Evolutionary conservation across 2,797 vertebrate species (phyloP), one percentile per base, ranked within the genome.

Genomic region (Gallinago nigripennis): DNA sequence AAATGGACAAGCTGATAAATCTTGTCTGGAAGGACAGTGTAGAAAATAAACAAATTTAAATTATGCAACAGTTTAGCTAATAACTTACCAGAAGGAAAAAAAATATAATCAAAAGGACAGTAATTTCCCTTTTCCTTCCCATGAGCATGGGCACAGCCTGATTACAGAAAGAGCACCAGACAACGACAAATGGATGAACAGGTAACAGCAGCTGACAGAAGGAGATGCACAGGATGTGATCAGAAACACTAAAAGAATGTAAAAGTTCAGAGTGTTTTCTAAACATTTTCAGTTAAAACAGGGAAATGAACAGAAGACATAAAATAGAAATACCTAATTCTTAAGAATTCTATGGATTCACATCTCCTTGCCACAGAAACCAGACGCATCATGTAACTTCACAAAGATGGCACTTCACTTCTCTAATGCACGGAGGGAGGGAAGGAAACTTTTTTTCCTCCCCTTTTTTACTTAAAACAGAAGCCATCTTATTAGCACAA

Each of bases 11-110:
- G 13, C 48, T 35, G n/a, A 89, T 64, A 71, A 77, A 87, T 63
- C 56, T 82, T 54, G 23, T 41, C 72, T 68, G 83, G 77, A 78
- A 50, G 54, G 20, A 61, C 51, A 53, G 16, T 9, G 18, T 41
- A 18, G 20, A 88, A 80, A 92, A 82, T 43, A 82, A 82, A 53
- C 46, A 50, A 69, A 69, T 50, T 30, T 77, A 23, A 75, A 91
- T 58, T 46, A 73, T 15, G 30, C 12, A 77, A 18, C 7, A 68
- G 10, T 17, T 85, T 60, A 64, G 50, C 63, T 45, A 81, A 25
- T 43, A 77, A 51, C 41, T 77, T 51, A 69, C 4, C 4, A 43
- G 27, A 50, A 50, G 48, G 27, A 50, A 28, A 6, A 25, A 41
- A 25, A 16, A 33, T 21, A 33, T 11, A 58, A 41, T 33, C 39